Percentiles rank a stretch among this genome's conserved stretches.
These are phyloP conservation scores for Eufriesea mexicana DNA, from an alignment of 1,140 invertebrate genomes.

Conservation along the genomic window DNA sequence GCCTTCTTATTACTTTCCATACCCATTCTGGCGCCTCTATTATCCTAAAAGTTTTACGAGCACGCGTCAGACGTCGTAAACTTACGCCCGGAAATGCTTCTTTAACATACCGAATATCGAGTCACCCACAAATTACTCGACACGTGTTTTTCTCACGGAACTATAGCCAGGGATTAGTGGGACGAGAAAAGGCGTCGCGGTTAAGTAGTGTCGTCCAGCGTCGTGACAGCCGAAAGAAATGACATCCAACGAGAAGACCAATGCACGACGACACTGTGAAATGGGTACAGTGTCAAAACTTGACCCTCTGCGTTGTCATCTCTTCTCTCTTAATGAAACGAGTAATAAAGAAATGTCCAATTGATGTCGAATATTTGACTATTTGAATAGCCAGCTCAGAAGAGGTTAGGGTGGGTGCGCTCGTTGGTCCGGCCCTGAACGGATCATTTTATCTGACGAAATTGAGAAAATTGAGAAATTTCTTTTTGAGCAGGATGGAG, in stretches of 20 bases:
- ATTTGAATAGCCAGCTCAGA: too few species aligned
- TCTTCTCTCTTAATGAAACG: too few species aligned
- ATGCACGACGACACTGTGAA: neutral
- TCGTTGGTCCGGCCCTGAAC: too few species aligned
- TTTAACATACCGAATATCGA: slow-evolving; percentile 12
- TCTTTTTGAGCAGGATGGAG: too few species aligned
- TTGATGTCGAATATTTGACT: too few species aligned
- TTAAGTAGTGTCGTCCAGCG: neutral
- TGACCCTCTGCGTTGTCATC: neutral
- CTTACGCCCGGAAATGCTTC: slow-evolving; percentile 29
- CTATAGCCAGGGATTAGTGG: too few species aligned
- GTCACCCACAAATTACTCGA: neutral
- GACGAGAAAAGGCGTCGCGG: neutral
- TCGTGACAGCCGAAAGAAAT: neutral
- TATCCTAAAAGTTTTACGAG: slow-evolving; percentile 28
- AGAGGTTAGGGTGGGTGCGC: too few species aligned
- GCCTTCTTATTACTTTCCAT: neutral
- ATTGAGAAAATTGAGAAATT: too few species aligned
- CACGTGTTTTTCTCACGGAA: slow-evolving; percentile 13
- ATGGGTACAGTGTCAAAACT: neutral
- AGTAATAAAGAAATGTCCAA: neutral
- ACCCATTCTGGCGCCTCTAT: neutral
- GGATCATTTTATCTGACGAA: too few species aligned
- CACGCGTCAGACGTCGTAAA: neutral
- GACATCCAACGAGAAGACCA: too few species aligned